Evolutionary conservation across 2,888 invertebrate species (phyloP).

Genomic region (Drosophila atripex): DNA sequence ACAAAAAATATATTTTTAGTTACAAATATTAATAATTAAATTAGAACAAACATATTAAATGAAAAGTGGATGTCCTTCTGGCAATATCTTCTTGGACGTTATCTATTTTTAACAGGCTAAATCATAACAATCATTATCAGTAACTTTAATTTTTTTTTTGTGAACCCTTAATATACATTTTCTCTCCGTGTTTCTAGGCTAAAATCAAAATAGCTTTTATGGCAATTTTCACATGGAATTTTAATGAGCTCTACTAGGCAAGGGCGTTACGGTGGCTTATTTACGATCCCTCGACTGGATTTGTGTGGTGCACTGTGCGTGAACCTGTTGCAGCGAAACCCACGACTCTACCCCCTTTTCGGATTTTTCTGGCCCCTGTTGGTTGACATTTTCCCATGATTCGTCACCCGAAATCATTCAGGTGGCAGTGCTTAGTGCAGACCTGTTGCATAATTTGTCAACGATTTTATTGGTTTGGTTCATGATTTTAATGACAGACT

Average conservation of each 20-base stretch:
- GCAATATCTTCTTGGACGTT: not conserved
- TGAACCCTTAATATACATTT: not conserved
- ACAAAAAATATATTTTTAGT: not conserved
- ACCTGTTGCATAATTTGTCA: conserved; percentile 68
- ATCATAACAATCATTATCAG: too few relatives aligned
- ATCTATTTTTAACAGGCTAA: too few relatives aligned
- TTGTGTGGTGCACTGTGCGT: conserved; percentile 61
- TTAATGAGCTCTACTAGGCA: conserved; percentile 41
- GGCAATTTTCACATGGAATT: conserved; percentile 60
- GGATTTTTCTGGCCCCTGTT: conserved; percentile 26
- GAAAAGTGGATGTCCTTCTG: not conserved
- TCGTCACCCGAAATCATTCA: conserved; percentile 44
- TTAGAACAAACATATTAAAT: too few relatives aligned
- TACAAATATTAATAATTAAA: too few relatives aligned
- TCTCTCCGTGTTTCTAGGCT: conserved; percentile 12
- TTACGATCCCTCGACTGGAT: conserved; percentile 41
- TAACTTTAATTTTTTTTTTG: not conserved
- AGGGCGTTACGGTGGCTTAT: conserved; percentile 65
- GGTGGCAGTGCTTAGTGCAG: conserved; percentile 30
- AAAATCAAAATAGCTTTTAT: conserved; percentile 46
- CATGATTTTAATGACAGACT: conserved; percentile 48
- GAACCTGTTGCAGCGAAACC: conserved; percentile 50
- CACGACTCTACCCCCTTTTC: conserved; percentile 18
- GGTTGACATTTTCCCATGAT: conserved; percentile 67
- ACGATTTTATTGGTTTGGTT: conserved; percentile 64